Conservation (phyloP, 2,888 invertebrate species). For the Mesochorus sp. region DNA sequence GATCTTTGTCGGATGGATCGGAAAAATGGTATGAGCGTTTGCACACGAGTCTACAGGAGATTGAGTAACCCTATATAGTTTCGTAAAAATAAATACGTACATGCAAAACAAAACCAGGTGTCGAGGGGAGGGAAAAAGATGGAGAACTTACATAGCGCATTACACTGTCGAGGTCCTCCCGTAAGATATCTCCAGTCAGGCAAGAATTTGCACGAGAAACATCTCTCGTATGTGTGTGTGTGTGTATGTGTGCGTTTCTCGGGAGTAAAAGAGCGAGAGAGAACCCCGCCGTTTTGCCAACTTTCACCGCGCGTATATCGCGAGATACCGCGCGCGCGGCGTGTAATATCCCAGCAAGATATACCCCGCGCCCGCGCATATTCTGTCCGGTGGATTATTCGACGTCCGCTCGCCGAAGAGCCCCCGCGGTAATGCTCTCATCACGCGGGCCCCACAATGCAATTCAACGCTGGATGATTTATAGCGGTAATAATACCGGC, state of each 20-base stretch:
- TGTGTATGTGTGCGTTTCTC: too few relatives aligned
- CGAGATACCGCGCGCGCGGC: constrained; percentile 20
- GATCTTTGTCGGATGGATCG: constrained; percentile 25
- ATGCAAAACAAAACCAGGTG: constrained; percentile 28
- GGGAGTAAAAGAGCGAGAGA: constrained; percentile 2
- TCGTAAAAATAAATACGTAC: neutral
- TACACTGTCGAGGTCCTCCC: constrained; percentile 22
- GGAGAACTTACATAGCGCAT: neutral
- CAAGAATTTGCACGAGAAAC: constrained; percentile 39
- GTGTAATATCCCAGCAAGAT: constrained; percentile 2
- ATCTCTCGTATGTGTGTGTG: constrained; percentile 35
- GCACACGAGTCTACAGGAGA: constrained; percentile 26
- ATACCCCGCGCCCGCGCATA: constrained; percentile 25
- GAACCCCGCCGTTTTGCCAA: constrained; percentile 36
- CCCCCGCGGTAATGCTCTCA: constrained; percentile 71
- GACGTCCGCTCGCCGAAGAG: constrained; percentile 15
- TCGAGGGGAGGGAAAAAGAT: constrained; percentile 24
- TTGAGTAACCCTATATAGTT: constrained; percentile 39
- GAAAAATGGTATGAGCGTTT: constrained; percentile 10
- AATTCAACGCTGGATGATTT: constrained; percentile 74
- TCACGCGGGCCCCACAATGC: constrained; percentile 73
- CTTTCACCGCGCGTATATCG: constrained; percentile 48
- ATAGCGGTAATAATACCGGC: constrained; percentile 73
- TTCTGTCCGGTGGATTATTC: constrained; percentile 45
- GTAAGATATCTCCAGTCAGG: constrained; percentile 34